Base-by-base conservation (phyloP, 2,797 vertebrate genomes). In the Cynopterus sphinx region DNA sequence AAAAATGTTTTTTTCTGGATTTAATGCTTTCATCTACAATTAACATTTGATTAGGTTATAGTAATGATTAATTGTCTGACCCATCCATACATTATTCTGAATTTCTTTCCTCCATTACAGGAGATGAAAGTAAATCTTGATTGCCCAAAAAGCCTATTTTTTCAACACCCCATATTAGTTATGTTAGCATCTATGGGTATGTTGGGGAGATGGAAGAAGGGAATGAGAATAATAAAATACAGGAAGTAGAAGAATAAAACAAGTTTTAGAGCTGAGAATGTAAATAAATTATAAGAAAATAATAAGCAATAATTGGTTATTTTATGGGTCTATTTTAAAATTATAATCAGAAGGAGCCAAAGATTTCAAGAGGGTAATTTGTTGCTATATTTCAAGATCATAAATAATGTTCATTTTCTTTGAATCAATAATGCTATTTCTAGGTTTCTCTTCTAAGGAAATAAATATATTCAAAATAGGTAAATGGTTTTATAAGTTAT, bases 291-390 rank as follows among this genome's bases (percentile, higher is more conserved):
- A 31, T 78, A 87, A 71, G 46, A 63, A 85, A 77, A 39, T 71
- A 57, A 41, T 49, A 82, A 3, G 36, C 10, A 82, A 43, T 70
- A 67, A 55, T 53, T 49, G 15, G 16, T 93, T 86, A 70, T 71
- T 87, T 96, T n/a, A 9, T 89, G 46, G 39, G 8, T 86, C 49
- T 75, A 41, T 82, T 82, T 91, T 53, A 75, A 89, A 95, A 67
- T 91, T 49, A 74, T 2, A 67, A 49, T 39, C 21, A 81, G n/a
- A 96, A 86, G 43, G 2, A 16, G 13, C 21, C 28, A 53, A 85
- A 53, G 22, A 55, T 46, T 70, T 90, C 26, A 81, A 85, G 33
- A 81, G 12, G 73, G 28, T 24, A 57, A 65, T 71, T 75, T 83
- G 28, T 86, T 74, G 11, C 15, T 59, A 15, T 24, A 12, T 12